These are phyloP conservation scores for Arvicanthis niloticus DNA, from an alignment of 2,113 vertebrate genomes.

Conservation along the genomic window DNA sequence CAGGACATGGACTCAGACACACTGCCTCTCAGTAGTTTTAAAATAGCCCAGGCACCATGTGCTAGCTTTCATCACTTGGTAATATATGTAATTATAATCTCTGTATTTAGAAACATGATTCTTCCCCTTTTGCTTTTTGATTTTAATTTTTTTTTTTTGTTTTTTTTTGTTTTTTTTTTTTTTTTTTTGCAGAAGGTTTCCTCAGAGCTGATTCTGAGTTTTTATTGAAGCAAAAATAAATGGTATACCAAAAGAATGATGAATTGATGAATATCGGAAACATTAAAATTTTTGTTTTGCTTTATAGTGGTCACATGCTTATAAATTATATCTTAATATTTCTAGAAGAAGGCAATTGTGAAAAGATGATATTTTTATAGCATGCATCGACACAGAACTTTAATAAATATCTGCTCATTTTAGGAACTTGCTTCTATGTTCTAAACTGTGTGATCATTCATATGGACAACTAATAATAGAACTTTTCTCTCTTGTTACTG, in stretches of 20 bases:
- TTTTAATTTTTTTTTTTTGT: background rate
- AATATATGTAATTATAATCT: background rate
- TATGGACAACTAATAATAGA: background rate
- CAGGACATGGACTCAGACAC: background rate
- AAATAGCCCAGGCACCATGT: background rate
- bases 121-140: background rate
- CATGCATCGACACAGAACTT: background rate
- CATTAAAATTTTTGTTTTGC: background rate
- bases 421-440: background rate
- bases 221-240: background rate
- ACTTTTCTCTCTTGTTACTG: background rate
- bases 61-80: background rate
- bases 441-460: background rate
- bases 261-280: background rate
- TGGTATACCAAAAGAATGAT: background rate
- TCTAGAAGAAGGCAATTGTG: background rate
- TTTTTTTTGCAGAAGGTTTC: background rate
- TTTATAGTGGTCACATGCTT: background rate
- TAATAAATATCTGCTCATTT: background rate
- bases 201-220: background rate
- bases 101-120: slow-evolving; percentile 1
- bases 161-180: background rate
- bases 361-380: background rate
- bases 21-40: background rate
- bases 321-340: background rate